phyloP scores from a whole-genome alignment of 1,140 invertebrate species.

The Araneus ventricosus region DNA sequence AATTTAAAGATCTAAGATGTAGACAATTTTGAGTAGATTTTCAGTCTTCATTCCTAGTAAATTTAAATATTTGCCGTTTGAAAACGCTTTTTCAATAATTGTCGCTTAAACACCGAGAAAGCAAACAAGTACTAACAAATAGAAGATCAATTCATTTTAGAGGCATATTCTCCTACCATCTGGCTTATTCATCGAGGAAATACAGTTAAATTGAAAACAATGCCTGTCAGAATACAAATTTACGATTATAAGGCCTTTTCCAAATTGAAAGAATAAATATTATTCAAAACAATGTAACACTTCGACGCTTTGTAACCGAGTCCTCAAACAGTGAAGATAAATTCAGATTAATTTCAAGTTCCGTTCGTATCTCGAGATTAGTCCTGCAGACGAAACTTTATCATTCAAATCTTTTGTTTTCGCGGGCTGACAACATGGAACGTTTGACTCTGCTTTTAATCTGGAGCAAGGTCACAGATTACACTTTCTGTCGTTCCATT shows the following conservation, averaged over 20 bases:
- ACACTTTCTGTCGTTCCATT: neutral
- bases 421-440: neutral
- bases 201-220: neutral
- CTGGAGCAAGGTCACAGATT: slow-evolving; percentile 45
- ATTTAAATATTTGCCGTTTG: too few species aligned
- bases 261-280: slow-evolving; percentile 2
- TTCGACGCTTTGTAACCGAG: neutral
- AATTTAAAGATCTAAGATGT: too few species aligned
- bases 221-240: neutral
- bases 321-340: neutral
- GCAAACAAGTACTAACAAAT: too few species aligned
- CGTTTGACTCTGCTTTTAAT: slow-evolving; percentile 14
- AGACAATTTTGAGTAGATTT: too few species aligned
- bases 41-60: too few species aligned
- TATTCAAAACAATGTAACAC: neutral
- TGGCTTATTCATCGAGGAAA: neutral
- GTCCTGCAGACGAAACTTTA: neutral
- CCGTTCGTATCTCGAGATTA: neutral
- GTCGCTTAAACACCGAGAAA: too few species aligned
- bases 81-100: too few species aligned
- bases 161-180: neutral
- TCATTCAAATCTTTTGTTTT: slow-evolving; percentile 29
- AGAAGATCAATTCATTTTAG: neutral
- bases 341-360: slow-evolving; percentile 1
- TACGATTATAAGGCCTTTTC: neutral